phyloP scores from a whole-genome alignment of 2,888 invertebrate genomes.

The Dicyrtoma fusca region DNA sequence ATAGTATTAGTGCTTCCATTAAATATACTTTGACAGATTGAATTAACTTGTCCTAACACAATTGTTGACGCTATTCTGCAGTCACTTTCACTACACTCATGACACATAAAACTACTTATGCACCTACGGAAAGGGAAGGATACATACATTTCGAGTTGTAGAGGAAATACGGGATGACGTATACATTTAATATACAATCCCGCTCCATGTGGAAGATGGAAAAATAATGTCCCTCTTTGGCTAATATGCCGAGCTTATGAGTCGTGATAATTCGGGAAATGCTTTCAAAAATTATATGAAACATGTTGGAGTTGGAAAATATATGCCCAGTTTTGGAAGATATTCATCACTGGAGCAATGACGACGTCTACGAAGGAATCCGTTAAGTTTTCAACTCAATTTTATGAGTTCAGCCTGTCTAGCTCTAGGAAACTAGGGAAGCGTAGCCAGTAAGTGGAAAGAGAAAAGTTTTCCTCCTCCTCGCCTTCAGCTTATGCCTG shows the following conservation, averaged over 20 bases:
- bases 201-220: too few relatives aligned
- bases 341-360: conserved; percentile 8
- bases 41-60: too few relatives aligned
- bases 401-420: conserved; percentile 7
- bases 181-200: too few relatives aligned
- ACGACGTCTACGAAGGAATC: background rate
- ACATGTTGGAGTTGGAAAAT: background rate
- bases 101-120: too few relatives aligned
- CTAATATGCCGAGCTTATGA: conserved; percentile 14
- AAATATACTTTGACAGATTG: too few relatives aligned
- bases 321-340: background rate
- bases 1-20: too few relatives aligned
- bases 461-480: conserved; percentile 8
- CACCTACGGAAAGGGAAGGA: too few relatives aligned
- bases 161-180: too few relatives aligned
- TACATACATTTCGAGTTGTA: too few relatives aligned
- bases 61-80: too few relatives aligned
- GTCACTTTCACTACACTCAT: too few relatives aligned
- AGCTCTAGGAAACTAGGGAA: background rate
- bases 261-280: conserved; percentile 6
- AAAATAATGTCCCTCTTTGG: conserved; percentile 1
- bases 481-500: background rate
- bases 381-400: conserved; percentile 2
- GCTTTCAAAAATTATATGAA: background rate
- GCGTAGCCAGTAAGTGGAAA: background rate